A percentile compares a stretch with the other conserved stretches of the same genome.
These are phyloP conservation scores for Papilio demoleus DNA, from an alignment of 2,888 invertebrate species.

Conservation along the genomic window DNA sequence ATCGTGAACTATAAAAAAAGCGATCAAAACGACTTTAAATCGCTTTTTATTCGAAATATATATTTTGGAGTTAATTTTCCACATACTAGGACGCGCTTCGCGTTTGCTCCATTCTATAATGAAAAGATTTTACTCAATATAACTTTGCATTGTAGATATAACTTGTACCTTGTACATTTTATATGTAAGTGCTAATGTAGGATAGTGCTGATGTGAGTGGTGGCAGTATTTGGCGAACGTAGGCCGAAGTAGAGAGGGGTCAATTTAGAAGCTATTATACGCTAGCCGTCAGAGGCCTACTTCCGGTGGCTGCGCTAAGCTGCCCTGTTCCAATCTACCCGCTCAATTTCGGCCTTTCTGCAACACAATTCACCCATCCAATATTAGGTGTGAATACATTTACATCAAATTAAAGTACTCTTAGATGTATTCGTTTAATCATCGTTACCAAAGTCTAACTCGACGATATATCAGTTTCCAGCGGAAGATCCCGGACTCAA, in stretches of 20 bases:
- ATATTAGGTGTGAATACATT: constrained; percentile 56
- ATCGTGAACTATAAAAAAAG: too few species aligned
- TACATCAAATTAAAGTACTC: constrained; percentile 49
- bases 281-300: constrained; percentile 80
- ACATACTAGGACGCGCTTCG: too few species aligned
- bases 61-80: too few species aligned
- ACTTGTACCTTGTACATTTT: constrained; percentile 35
- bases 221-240: constrained; percentile 52
- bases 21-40: too few species aligned
- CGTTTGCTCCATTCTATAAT: too few species aligned
- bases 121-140: not conserved
- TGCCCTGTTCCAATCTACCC: constrained; percentile 74
- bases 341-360: constrained; percentile 79
- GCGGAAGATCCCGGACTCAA: constrained; percentile 44
- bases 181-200: constrained; percentile 46
- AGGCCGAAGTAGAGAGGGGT: constrained; percentile 66
- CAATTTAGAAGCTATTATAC: constrained; percentile 82
- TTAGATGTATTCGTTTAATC: constrained; percentile 15
- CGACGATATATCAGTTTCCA: constrained; percentile 3
- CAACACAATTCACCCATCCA: constrained; percentile 64
- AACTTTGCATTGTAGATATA: constrained; percentile 24
- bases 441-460: constrained; percentile 15
- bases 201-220: constrained; percentile 58
- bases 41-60: too few species aligned
- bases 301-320: constrained; percentile 82